Base-by-base conservation (phyloP, 2,113 vertebrate species). In the Seriola rivoliana region DNA sequence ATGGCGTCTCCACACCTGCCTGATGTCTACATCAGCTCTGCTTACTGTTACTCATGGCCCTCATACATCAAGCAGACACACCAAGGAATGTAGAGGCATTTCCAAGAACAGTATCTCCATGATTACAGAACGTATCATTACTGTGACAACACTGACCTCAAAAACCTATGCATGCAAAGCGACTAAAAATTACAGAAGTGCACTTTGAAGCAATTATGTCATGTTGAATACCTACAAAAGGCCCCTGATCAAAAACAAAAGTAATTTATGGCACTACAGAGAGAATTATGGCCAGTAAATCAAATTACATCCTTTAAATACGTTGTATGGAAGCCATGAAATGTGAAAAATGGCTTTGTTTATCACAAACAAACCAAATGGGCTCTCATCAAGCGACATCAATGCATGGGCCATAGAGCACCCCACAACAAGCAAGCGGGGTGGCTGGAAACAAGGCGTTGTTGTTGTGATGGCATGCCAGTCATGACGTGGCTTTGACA, bases 1-100 rank as follows among this genome's bases (percentile, higher is more conserved):
- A 90, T 88, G 79, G 91, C 89, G 75, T 80, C 76, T 83, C 85
- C 83, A 83, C 84, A 90, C 90, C 82, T 93, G 90, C 82, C 84
- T 87, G 86, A 93, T 67, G 86, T 90, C 88, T 88, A 71, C 84
- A 92, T 92, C 82, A 64, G 66, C 74, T 71, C 75, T 77, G 83
- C 86, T 91, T 79, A 64, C 83, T 81, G 82, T 80, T 80, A 71
- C 73, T 81, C 84, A 66, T 58, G 72, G 79, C 68, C 57, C 36
- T 68, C 76, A 5, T 58, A 79, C 71, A 89, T 88, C 83, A 78
- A 29, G 64, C 69, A 82, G 79, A 84, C 80, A 85, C 68, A 66
- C 60, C 63, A 55, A 85, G 75, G 70, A 89, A 84, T 90, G 81
- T 21, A 3, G 66, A 78, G 50, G 52, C 76, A 81, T 80, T 81